These are phyloP conservation scores for Drosophila athabasca DNA, from an alignment of 1,140 invertebrate species.

Conservation along the genomic window DNA sequence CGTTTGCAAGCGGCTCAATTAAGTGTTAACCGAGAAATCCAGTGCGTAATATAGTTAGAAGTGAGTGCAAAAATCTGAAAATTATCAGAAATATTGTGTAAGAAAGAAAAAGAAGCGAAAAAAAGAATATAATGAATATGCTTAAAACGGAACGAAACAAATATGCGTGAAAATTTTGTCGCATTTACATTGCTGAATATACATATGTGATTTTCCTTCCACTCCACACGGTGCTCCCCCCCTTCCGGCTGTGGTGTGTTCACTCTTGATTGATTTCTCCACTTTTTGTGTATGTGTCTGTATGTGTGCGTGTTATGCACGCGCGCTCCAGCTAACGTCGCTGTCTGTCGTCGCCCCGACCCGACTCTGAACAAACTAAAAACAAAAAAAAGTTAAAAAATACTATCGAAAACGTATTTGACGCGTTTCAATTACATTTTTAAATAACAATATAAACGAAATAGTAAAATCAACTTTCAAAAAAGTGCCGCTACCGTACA, in stretches of 20 bases:
- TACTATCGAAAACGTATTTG: slow-evolving; percentile 1
- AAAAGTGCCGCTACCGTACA: slow-evolving; percentile 23
- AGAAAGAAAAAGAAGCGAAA: slow-evolving; percentile 55
- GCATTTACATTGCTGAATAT: slow-evolving; percentile 51
- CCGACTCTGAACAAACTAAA: slow-evolving; percentile 53
- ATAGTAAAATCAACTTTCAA: slow-evolving; percentile 23
- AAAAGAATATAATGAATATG: slow-evolving; percentile 44
- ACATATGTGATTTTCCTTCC: slow-evolving; percentile 63
- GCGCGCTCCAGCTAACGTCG: slow-evolving; percentile 72
- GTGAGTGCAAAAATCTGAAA: slow-evolving; percentile 63
- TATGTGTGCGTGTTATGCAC: slow-evolving; percentile 71
- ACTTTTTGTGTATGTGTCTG: slow-evolving; percentile 56
- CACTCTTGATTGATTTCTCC: slow-evolving; percentile 78
- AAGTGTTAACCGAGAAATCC: slow-evolving; percentile 57
- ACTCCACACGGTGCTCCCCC: slow-evolving; percentile 34
- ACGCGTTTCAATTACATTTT: slow-evolving; percentile 40
- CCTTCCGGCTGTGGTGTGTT: slow-evolving; percentile 31
- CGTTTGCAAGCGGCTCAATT: slow-evolving; percentile 53
- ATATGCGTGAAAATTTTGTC: slow-evolving; percentile 64
- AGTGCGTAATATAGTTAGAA: slow-evolving; percentile 49
- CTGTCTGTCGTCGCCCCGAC: slow-evolving; percentile 49
- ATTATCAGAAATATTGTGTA: slow-evolving; percentile 72
- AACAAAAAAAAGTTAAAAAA: slow-evolving; percentile 25
- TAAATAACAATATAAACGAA: slow-evolving; percentile 3
- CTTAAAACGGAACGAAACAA: slow-evolving; percentile 41